phyloP scores from a whole-genome alignment of 2,797 vertebrate genomes.

The Prunella strophiata region DNA sequence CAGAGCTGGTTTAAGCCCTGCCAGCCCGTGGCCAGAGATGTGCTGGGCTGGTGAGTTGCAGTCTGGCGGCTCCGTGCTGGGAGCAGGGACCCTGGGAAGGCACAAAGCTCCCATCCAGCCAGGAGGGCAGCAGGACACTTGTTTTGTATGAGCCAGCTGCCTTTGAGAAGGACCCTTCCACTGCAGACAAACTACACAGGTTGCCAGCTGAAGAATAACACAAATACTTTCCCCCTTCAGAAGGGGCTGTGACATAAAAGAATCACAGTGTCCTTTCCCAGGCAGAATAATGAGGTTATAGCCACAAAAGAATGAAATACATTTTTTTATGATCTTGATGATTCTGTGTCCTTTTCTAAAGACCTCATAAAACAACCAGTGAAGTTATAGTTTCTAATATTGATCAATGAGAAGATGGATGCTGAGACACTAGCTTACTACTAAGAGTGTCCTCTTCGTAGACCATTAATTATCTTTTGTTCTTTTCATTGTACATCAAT shows the following conservation, averaged over 20 bases:
- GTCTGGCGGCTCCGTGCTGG: background rate
- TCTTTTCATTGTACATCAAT: conserved; percentile 34
- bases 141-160: background rate
- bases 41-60: accelerated
- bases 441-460: background rate
- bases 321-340: conserved; percentile 44
- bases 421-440: background rate
- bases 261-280: background rate
- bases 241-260: background rate
- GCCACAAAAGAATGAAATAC: conserved; percentile 47
- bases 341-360: conserved; percentile 34
- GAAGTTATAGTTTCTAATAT: conserved; percentile 49
- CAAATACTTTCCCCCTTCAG: background rate
- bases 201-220: background rate
- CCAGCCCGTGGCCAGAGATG: background rate
- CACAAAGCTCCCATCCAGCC: background rate
- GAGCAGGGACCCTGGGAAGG: accelerated
- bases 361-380: conserved; percentile 12
- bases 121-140: background rate
- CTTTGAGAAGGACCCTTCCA: background rate
- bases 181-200: background rate
- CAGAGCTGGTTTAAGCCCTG: background rate
- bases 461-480: conserved; percentile 60
- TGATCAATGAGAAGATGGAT: conserved; percentile 47
- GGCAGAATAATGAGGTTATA: conserved; percentile 11